Conservation (phyloP, 2,888 invertebrate species). For the Hydraecia micacea region DNA sequence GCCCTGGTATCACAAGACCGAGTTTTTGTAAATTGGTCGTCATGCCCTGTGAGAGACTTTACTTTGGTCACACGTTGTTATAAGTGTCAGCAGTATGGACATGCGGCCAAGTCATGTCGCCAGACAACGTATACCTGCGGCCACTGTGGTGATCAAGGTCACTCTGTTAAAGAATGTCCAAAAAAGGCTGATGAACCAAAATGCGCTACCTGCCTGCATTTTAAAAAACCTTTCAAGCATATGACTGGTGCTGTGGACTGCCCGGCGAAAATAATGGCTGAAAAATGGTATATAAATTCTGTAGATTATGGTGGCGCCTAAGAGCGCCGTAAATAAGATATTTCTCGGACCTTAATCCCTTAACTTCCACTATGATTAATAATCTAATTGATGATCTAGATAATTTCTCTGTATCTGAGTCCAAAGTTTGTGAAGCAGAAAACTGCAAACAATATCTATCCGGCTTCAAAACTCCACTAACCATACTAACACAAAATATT, state of each 20-base stretch:
- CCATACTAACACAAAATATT: neutral
- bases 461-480: neutral
- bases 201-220: slow-evolving; percentile 1
- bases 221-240: neutral
- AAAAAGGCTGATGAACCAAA: neutral
- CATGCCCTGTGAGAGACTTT: neutral
- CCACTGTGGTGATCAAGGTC: neutral
- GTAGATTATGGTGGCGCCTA: too few relatives aligned
- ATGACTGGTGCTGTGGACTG: neutral
- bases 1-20: neutral
- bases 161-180: neutral
- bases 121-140: neutral
- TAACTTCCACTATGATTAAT: too few relatives aligned
- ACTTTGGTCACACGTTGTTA: too few relatives aligned
- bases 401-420: neutral
- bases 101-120: too few relatives aligned
- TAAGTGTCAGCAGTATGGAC: too few relatives aligned
- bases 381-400: neutral
- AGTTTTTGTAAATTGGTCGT: neutral
- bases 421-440: neutral
- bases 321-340: too few relatives aligned
- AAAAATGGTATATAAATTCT: too few relatives aligned
- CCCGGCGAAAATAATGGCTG: too few relatives aligned
- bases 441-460: neutral
- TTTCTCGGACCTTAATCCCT: too few relatives aligned